A percentile compares a stretch with the other conserved stretches of the same genome.
These are phyloP conservation scores for Baronia brevicornis DNA, from an alignment of 2,888 invertebrate genomes.

Conservation along the genomic window DNA sequence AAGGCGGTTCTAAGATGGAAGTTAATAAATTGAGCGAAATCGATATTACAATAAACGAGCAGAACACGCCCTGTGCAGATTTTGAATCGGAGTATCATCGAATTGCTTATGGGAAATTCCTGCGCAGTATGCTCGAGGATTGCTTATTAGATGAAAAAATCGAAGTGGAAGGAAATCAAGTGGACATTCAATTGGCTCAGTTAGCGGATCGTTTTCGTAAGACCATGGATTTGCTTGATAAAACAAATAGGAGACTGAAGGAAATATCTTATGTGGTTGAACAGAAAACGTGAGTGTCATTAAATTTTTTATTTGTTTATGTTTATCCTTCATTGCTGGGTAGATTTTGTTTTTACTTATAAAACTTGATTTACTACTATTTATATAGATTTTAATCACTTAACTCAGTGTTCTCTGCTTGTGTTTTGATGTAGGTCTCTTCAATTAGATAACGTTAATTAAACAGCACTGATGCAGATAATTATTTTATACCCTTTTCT, in stretches of 20 bases:
- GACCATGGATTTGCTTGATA: slow-evolving; percentile 56
- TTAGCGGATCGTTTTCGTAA: slow-evolving; percentile 60
- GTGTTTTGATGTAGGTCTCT: too few relatives aligned
- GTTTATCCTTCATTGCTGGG: too few relatives aligned
- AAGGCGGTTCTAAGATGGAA: slow-evolving; percentile 27
- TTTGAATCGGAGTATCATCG: slow-evolving; percentile 43
- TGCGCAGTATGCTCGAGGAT: slow-evolving; percentile 52
- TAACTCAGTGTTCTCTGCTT: too few relatives aligned
- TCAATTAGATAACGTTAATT: too few relatives aligned
- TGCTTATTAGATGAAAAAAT: slow-evolving; percentile 58
- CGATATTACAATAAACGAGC: slow-evolving; percentile 35
- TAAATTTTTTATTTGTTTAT: slow-evolving; percentile 2
- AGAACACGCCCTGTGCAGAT: slow-evolving; percentile 31
- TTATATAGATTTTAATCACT: too few relatives aligned
- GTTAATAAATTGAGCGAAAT: slow-evolving; percentile 26
- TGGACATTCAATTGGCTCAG: slow-evolving; percentile 61
- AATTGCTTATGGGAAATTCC: slow-evolving; percentile 50
- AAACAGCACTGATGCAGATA: too few relatives aligned
- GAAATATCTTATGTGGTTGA: slow-evolving; percentile 65
- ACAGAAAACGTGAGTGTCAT: slow-evolving; percentile 52
- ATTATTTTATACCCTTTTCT: too few relatives aligned
- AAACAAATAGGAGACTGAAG: slow-evolving; percentile 58
- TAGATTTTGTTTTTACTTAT: too few relatives aligned
- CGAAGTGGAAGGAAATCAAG: slow-evolving; percentile 46
- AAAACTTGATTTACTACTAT: too few relatives aligned